phyloP scores from a whole-genome alignment of 2,113 vertebrate genomes.

The Chloropsis hardwickii region DNA sequence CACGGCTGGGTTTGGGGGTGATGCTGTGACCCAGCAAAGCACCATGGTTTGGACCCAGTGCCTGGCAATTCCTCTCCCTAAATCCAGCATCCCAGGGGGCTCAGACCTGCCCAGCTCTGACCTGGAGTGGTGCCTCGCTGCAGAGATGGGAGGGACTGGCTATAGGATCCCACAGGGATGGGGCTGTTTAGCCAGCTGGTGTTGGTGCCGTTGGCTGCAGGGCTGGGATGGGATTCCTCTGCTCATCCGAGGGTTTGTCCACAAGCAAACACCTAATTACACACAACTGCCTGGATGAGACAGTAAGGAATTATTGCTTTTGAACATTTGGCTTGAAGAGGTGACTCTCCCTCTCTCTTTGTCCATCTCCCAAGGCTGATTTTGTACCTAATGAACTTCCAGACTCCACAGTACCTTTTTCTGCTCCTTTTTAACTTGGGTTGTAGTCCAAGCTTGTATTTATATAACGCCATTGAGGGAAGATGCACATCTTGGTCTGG shows the following conservation, averaged over 20 bases:
- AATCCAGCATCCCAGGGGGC: background rate
- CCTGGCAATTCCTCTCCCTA: background rate
- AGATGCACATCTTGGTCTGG: background rate
- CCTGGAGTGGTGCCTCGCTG: rapidly evolving
- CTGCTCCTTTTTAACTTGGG: background rate
- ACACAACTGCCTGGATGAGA: background rate
- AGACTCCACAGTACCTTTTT: background rate
- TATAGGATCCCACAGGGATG: background rate
- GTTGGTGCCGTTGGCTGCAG: rapidly evolving
- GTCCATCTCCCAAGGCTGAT: background rate
- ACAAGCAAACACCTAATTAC: background rate
- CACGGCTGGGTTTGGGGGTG: rapidly evolving
- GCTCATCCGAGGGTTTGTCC: background rate
- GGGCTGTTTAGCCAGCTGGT: background rate
- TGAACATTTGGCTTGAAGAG: background rate
- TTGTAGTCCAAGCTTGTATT: background rate
- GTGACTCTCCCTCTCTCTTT: background rate
- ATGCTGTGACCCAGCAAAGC: background rate
- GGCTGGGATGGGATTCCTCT: background rate
- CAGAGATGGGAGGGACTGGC: rapidly evolving
- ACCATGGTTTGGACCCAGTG: no score
- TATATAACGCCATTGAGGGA: background rate
- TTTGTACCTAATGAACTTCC: background rate
- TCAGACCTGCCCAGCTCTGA: background rate
- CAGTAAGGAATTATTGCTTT: background rate